A percentile compares a stretch with the other conserved stretches of the same genome.
phyloP scores from a whole-genome alignment of 2,113 vertebrate genomes.

The Plecotus auritus region DNA sequence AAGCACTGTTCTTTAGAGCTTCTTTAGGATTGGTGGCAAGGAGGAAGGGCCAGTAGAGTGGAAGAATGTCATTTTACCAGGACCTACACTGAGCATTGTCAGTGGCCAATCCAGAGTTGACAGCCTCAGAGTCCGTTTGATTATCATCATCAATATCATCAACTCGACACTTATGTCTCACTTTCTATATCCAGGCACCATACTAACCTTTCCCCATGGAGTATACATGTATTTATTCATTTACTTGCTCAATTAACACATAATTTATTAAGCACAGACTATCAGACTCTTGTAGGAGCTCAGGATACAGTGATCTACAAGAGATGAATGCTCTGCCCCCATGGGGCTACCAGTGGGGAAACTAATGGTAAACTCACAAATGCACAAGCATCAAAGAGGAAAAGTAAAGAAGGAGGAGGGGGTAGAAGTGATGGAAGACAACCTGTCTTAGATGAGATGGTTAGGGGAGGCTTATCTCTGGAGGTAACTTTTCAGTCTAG shows the following conservation, averaged over 20 bases:
- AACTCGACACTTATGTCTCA: neutral
- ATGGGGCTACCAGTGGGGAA: neutral
- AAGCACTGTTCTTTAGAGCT: neutral
- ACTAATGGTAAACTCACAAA: neutral
- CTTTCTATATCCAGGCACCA: neutral
- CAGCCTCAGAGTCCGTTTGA: neutral
- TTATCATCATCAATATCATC: neutral
- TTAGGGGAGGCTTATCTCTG: neutral
- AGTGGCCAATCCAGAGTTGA: neutral
- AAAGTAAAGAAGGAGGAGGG: neutral
- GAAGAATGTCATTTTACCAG: neutral
- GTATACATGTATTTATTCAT: neutral
- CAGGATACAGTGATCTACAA: neutral
- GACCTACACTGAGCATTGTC: neutral
- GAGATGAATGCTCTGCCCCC: neutral
- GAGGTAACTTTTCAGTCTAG: neutral
- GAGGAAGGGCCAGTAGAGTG: neutral
- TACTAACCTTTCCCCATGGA: neutral
- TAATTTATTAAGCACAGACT: neutral
- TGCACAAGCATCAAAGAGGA: neutral
- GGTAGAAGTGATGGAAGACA: fast-evolving
- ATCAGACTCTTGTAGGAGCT: neutral
- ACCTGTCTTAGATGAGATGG: neutral
- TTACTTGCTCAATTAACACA: neutral
- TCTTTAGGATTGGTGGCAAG: neutral